These are phyloP conservation scores for Apamea sordens DNA, from an alignment of 2,888 invertebrate genomes.

Conservation along the genomic window DNA sequence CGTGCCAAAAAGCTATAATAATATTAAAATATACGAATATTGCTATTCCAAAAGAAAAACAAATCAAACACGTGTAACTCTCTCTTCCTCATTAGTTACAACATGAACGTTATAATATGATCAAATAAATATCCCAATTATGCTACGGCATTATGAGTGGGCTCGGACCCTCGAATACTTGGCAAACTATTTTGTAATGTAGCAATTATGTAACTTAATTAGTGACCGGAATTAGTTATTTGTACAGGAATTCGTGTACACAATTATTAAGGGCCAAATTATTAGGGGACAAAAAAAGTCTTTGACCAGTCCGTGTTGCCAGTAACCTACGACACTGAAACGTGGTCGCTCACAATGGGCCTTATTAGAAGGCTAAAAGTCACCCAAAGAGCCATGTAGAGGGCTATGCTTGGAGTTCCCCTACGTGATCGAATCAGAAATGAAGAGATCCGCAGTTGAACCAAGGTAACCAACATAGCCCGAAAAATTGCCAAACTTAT, in stretches of 20 bases:
- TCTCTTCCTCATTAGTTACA: not conserved
- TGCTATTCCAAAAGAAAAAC: not conserved
- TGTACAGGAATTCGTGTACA: not conserved
- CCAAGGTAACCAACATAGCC: no score
- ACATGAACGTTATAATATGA: not conserved
- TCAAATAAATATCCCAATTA: slow-evolving; percentile 23
- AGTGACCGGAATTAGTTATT: not conserved
- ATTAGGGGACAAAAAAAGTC: no score
- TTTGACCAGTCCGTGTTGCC: no score
- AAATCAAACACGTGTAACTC: not conserved
- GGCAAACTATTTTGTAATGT: not conserved
- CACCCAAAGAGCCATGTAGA: no score
- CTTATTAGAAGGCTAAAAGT: no score
- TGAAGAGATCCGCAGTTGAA: no score
- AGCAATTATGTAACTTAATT: slow-evolving; percentile 10
- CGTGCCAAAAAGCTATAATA: slow-evolving; percentile 1
- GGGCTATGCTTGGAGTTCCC: no score
- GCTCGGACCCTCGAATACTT: not conserved
- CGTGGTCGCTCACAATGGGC: no score
- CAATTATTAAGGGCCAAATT: not conserved
- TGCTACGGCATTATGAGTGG: not conserved
- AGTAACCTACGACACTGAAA: no score
- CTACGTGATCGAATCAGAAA: no score
- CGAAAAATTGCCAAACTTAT: not conserved
- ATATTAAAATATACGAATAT: not conserved